phyloP scores from a whole-genome alignment of 2,797 vertebrate genomes.

The Galaxias olidus region DNA sequence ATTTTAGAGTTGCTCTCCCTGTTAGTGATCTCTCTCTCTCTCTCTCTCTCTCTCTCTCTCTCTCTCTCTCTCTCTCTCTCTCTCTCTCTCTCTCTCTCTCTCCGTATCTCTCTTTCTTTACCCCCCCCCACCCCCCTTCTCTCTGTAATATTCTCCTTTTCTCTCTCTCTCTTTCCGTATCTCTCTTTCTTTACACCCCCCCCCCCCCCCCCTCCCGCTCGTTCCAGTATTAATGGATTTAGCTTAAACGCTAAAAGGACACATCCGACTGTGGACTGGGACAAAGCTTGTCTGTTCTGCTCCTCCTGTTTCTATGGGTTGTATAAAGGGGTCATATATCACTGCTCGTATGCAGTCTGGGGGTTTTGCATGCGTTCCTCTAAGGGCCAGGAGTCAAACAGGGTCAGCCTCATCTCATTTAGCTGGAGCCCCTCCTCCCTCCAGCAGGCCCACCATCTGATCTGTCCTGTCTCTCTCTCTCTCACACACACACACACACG shows the following conservation, averaged over 20 bases:
- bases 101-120: background rate
- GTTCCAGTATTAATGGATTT: slow-evolving; percentile 14
- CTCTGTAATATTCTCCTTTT: slow-evolving; percentile 2
- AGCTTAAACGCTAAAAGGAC: no score
- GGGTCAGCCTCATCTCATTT: slow-evolving; percentile 76
- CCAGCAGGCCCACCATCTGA: slow-evolving; percentile 30
- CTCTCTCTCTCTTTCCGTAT: slow-evolving; percentile 3
- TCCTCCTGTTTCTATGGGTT: no score
- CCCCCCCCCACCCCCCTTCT: no score
- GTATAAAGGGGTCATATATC: no score
- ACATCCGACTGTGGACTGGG: no score
- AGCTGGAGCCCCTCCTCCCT: slow-evolving; percentile 57
- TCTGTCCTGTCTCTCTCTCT: slow-evolving; percentile 10
- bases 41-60: slow-evolving; percentile 9
- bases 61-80: slow-evolving; percentile 9
- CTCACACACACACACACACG: background rate
- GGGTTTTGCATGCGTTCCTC: background rate
- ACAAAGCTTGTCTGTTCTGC: no score
- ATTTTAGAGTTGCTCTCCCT: background rate
- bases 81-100: slow-evolving; percentile 3
- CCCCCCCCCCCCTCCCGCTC: background rate
- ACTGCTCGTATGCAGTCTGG: slow-evolving; percentile 20
- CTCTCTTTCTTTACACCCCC: slow-evolving; percentile 1
- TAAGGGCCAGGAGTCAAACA: slow-evolving; percentile 68
- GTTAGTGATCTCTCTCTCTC: slow-evolving; percentile 7